Percentiles rank a stretch among this genome's conserved stretches.
Evolutionary conservation across 2,797 vertebrate genomes (phyloP).

Genomic region (Kryptopterus vitreolus): DNA sequence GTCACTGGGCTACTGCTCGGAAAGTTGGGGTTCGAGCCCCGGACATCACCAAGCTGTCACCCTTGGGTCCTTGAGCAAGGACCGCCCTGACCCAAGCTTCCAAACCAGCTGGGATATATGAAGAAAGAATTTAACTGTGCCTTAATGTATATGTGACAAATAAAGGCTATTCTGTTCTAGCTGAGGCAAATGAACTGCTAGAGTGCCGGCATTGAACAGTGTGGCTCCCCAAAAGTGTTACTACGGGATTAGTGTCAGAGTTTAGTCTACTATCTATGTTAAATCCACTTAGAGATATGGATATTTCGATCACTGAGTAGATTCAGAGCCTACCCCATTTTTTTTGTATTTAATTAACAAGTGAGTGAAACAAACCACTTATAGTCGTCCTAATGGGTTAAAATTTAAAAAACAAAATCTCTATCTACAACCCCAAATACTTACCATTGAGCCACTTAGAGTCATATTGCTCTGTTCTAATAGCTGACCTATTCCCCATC

Average conservation of each 20-base stretch:
- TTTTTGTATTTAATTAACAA: background rate
- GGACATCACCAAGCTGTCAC: too few relatives aligned
- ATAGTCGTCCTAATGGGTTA: background rate
- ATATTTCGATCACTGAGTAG: background rate
- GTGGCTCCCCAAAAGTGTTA: background rate
- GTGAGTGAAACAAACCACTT: background rate
- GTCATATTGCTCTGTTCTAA: constrained; percentile 82
- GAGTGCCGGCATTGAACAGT: background rate
- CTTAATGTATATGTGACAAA: too few relatives aligned
- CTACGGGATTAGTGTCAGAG: background rate
- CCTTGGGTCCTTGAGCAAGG: too few relatives aligned
- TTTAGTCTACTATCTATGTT: background rate
- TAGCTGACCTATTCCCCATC: constrained; percentile 76
- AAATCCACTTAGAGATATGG: too few relatives aligned
- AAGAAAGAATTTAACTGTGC: too few relatives aligned
- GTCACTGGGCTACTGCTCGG: too few relatives aligned
- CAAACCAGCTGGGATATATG: too few relatives aligned
- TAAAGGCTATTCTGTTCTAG: too few relatives aligned
- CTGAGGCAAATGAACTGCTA: background rate
- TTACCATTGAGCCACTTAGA: constrained; percentile 83
- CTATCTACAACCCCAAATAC: constrained; percentile 35
- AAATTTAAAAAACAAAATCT: background rate
- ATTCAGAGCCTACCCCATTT: background rate
- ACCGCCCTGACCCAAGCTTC: too few relatives aligned
- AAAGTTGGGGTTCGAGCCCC: too few relatives aligned